Base-by-base conservation (phyloP, 1,140 invertebrate species). In the Lepidurus packardi region DNA sequence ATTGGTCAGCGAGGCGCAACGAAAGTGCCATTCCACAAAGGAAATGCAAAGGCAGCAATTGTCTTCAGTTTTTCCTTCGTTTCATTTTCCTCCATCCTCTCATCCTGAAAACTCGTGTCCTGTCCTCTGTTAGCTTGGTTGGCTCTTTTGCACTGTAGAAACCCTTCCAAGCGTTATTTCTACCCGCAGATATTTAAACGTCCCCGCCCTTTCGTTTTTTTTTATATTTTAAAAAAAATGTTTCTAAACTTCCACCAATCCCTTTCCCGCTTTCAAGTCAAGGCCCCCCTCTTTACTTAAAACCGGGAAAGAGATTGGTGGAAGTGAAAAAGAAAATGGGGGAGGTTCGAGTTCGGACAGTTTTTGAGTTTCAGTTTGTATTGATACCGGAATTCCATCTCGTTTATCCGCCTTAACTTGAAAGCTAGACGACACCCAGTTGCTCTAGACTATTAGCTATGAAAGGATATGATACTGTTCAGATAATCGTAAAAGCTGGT, bases 1-100 rank as follows among this genome's bases (percentile, higher is more conserved):
- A 65, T 65, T 65, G 53, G 53, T 65, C 53, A 65, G 53, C 53
- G 53, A 65, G 53, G 53, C 53, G 53, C 53, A 65, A 65, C 53
- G 53, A 65, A 65, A 65, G 53, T 65, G 13, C 53, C 53, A 65
- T 65, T 65, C 53, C 53, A 65, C 53, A 65, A 65, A 65, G 53
- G 53, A 65, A 65, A 65, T 65, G 53, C 53, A 65, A 65, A n/a
- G 53, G 53, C 53, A 65, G 53, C 53, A 65, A 65, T 65, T 65
- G 53, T 65, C 53, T n/a, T n/a, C 53, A n/a, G 6, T n/a, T 47
- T 21, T 21, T 21, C 7, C 6, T n/a, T 21, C 16, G 6, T 65
- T 16, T 16, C 21, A n/a, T 16, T 7, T 21, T 47, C 53, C 7
- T 21, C n/a, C 6, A 65, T n/a, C 16, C 13, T 65, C 13, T 16